phyloP scores from a whole-genome alignment of 2,797 vertebrate species.

The Catamblyrhynchus diadema region DNA sequence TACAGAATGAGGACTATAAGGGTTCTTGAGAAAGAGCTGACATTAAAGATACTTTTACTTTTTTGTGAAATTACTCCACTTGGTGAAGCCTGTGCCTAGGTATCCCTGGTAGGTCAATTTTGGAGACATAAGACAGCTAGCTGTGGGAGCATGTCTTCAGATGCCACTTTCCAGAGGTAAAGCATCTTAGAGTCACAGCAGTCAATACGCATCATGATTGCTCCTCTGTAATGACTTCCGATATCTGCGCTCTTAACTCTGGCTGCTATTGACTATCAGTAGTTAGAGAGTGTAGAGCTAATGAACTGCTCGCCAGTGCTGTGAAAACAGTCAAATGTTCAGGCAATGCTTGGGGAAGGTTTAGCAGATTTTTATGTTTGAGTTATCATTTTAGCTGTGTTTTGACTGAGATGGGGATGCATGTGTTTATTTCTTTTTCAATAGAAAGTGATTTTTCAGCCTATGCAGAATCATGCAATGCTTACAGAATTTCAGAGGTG shows the following conservation, averaged over 20 bases:
- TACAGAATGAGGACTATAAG: neutral
- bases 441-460: neutral
- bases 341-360: neutral
- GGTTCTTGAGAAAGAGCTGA: neutral
- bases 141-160: neutral
- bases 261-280: neutral
- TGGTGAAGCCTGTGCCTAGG: neutral
- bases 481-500: neutral
- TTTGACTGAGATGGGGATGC: neutral
- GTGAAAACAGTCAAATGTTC: neutral
- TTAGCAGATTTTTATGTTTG: neutral
- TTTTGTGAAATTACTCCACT: neutral
- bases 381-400: neutral
- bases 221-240: neutral
- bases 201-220: neutral
- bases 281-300: neutral
- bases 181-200: neutral
- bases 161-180: neutral
- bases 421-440: neutral
- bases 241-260: neutral
- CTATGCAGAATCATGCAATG: neutral
- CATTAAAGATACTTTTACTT: neutral
- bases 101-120: neutral
- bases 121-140: neutral
- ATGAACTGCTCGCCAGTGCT: neutral